Evolutionary conservation across 1,140 invertebrate species (phyloP).

Genomic region (Aphelinus certus): DNA sequence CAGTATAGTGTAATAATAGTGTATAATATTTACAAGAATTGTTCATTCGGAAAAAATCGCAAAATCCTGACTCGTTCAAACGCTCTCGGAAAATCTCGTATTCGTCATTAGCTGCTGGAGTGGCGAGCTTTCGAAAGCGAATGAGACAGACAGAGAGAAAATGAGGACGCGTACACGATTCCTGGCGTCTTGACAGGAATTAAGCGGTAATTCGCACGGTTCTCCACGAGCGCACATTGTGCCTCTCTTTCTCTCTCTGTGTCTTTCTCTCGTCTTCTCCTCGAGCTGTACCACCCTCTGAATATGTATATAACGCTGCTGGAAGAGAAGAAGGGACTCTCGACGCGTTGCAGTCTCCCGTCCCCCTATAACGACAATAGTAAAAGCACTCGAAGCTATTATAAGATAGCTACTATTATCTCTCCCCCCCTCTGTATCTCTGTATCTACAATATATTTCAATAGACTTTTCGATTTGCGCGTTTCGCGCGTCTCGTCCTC

Average conservation of each 20-base stretch:
- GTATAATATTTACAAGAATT: constrained; percentile 33
- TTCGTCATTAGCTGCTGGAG: no score
- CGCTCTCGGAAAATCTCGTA: no score
- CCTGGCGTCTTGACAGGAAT: no score
- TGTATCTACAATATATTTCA: constrained; percentile 66
- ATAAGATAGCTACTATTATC: constrained; percentile 58
- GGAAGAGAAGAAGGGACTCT: constrained; percentile 18
- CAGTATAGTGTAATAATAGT: not conserved
- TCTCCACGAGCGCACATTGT: no score
- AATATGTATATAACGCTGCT: not conserved
- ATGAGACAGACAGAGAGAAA: no score
- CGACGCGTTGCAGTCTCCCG: not conserved
- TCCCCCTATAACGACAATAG: constrained; percentile 53
- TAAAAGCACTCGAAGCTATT: constrained; percentile 65
- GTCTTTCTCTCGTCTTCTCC: constrained; percentile 10
- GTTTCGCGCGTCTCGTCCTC: not conserved
- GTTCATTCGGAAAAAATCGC: constrained; percentile 1
- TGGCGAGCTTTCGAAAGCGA: no score
- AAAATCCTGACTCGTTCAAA: not conserved
- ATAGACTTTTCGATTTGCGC: constrained; percentile 41
- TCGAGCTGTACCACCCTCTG: not conserved
- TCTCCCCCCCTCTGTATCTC: constrained; percentile 30
- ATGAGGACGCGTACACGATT: no score
- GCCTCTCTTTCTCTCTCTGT: not conserved
- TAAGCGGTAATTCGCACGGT: no score